Conservation (phyloP, 2,113 vertebrate genomes). For the pig (Sus scrofa) region T2T-Sscrofa CM000827.6:101840001-101840500, state of each 20-base stretch:
- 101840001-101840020: too few relatives aligned
- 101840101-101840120: background rate
- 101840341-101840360: background rate
- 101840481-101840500: background rate
- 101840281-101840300: background rate
- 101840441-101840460: background rate
- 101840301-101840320: background rate
- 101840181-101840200: background rate
- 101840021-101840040: background rate
- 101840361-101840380: background rate
- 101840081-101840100: background rate
- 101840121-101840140: background rate
- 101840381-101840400: background rate
- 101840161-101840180: background rate
- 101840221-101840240: background rate
- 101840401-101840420: constrained; percentile 39
- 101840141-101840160: background rate
- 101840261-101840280: background rate
- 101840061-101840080: background rate
- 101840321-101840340: background rate
- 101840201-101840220: background rate
- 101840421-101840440: background rate
- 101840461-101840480: background rate
- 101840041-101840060: background rate
- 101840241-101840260: background rate